These are phyloP conservation scores for Chromis chromis DNA, from an alignment of 2,797 vertebrate species.

Conservation along the genomic window DNA sequence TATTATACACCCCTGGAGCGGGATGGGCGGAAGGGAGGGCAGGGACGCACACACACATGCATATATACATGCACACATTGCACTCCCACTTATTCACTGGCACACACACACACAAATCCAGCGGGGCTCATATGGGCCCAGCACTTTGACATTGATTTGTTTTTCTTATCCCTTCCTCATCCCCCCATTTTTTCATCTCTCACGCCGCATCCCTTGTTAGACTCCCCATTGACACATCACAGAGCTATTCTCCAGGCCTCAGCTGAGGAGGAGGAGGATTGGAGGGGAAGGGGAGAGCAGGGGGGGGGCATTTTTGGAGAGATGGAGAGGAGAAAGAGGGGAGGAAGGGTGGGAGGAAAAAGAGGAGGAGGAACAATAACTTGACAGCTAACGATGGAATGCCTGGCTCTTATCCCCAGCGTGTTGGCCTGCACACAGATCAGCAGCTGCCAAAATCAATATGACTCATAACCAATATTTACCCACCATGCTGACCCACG, in stretches of 20 bases:
- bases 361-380: slow-evolving; percentile 68
- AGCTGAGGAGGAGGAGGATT: slow-evolving; percentile 43
- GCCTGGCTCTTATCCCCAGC: slow-evolving; percentile 75
- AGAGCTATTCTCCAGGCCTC: slow-evolving; percentile 64
- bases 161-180: slow-evolving; percentile 76
- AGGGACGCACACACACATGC: slow-evolving; percentile 51
- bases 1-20: slow-evolving; percentile 76
- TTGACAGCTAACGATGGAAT: slow-evolving; percentile 82
- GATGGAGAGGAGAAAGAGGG: slow-evolving; percentile 29
- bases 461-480: slow-evolving; percentile 85
- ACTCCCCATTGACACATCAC: slow-evolving; percentile 80
- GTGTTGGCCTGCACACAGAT: slow-evolving; percentile 76
- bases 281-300: not conserved
- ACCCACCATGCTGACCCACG: slow-evolving; percentile 78
- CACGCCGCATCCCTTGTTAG: slow-evolving; percentile 70
- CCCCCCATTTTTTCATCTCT: slow-evolving; percentile 76
- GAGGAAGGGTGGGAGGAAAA: slow-evolving; percentile 38
- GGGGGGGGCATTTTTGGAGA: slow-evolving; percentile 53
- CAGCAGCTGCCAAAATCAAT: slow-evolving; percentile 84
- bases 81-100: slow-evolving; percentile 57
- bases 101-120: slow-evolving; percentile 69
- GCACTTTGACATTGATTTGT: slow-evolving; percentile 84
- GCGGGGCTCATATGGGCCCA: slow-evolving; percentile 70
- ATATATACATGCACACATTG: slow-evolving; percentile 68
- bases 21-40: slow-evolving; percentile 52